Conservation (phyloP, 2,888 invertebrate genomes). For the Lepidochitona cinerea region DNA sequence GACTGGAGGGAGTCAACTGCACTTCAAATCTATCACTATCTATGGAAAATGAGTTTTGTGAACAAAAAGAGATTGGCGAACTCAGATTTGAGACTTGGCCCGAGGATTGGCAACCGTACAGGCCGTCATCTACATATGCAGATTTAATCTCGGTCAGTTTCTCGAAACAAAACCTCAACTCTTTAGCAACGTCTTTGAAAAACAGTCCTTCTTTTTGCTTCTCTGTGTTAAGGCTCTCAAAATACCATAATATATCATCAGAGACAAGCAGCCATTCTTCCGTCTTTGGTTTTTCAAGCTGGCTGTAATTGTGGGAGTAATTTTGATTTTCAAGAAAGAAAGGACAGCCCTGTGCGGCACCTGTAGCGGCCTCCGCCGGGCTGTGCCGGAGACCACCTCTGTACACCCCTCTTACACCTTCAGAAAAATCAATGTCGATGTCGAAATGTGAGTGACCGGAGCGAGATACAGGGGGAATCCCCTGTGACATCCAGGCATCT, state of each 20-base stretch:
- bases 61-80: not conserved
- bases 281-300: not conserved
- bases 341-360: too few species aligned
- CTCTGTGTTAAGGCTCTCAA: not conserved
- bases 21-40: not conserved
- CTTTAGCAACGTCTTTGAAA: not conserved
- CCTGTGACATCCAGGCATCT: too few species aligned
- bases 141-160: not conserved
- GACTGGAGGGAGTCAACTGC: not conserved
- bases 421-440: too few species aligned
- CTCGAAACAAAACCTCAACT: not conserved
- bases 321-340: too few species aligned
- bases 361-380: too few species aligned
- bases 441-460: too few species aligned
- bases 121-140: not conserved
- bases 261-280: constrained; percentile 1
- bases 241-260: not conserved
- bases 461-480: too few species aligned
- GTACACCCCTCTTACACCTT: too few species aligned
- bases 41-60: not conserved
- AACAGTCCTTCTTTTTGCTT: not conserved
- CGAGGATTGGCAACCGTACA: not conserved
- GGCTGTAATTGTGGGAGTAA: too few species aligned
- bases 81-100: not conserved
- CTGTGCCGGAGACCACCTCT: too few species aligned